Conservation (phyloP, 1,140 invertebrate species). For the Hyposmocoma kahamanoa region DNA sequence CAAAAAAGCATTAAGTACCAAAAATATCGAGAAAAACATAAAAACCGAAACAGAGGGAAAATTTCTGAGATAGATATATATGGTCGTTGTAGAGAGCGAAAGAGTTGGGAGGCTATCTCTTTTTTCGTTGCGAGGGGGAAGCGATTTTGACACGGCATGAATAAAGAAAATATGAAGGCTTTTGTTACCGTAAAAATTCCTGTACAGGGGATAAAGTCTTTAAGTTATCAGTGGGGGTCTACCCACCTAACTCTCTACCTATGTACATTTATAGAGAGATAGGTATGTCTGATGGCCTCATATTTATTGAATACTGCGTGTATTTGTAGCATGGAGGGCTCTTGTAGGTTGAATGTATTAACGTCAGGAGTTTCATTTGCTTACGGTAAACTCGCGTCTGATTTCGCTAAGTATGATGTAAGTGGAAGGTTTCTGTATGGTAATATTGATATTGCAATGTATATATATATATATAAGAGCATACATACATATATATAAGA, state of each 20-base stretch:
- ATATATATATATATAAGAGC: no score
- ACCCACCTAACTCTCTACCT: no score
- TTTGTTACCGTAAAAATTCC: conserved; percentile 72
- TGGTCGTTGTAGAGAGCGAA: conserved; percentile 48
- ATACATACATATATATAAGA: no score
- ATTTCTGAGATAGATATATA: conserved; percentile 41
- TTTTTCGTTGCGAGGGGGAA: conserved; percentile 50
- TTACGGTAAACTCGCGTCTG: conserved; percentile 21
- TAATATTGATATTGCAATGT: no score
- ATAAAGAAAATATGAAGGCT: conserved; percentile 73
- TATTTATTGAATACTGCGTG: conserved; percentile 42
- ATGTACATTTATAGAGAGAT: conserved; percentile 41
- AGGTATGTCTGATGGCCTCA: conserved; percentile 20
- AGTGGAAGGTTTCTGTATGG: no score
- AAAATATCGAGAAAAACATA: conserved; percentile 65
- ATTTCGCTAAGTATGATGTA: conserved; percentile 29
- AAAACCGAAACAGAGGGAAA: conserved; percentile 55
- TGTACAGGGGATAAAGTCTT: conserved; percentile 71
- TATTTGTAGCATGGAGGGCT: conserved; percentile 44
- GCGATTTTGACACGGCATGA: conserved; percentile 69
- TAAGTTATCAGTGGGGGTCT: conserved; percentile 67
- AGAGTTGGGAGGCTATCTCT: conserved; percentile 58
- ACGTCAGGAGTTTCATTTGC: conserved; percentile 32
- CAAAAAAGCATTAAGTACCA: conserved; percentile 58
- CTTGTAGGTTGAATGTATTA: conserved; percentile 58